Percentiles rank a stretch among this genome's conserved stretches.
Conservation (phyloP, 2,888 invertebrate species). For the Chrysolina oricalcia region DNA sequence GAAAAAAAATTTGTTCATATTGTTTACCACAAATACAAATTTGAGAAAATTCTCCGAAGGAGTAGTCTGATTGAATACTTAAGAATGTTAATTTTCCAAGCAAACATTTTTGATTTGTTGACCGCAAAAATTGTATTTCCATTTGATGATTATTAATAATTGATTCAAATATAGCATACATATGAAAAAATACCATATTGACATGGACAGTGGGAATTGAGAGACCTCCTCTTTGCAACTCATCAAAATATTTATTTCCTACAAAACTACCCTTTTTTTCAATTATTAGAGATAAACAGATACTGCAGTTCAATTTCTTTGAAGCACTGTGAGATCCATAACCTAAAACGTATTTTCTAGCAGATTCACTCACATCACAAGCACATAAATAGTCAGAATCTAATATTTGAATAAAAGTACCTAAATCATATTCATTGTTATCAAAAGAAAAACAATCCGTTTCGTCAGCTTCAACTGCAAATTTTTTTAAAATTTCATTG, state of each 20-base stretch:
- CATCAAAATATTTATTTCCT: constrained; percentile 14
- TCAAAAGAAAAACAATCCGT: not conserved
- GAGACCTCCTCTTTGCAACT: constrained; percentile 6
- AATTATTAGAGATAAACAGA: not conserved
- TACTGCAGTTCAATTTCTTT: not conserved
- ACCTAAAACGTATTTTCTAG: not conserved
- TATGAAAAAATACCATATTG: constrained; percentile 19
- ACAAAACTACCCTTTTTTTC: constrained; percentile 1
- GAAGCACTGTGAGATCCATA: not conserved
- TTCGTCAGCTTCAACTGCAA: not conserved
- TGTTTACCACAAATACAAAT: constrained; percentile 6
- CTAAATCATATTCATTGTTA: not conserved
- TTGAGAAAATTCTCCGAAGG: constrained; percentile 4
- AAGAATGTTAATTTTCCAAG: constrained; percentile 4
- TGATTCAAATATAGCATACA: constrained; percentile 12
- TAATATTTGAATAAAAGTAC: not conserved
- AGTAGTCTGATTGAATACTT: constrained; percentile 18
- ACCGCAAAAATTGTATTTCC: not conserved
- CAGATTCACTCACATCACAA: not conserved
- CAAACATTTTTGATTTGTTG: not conserved
- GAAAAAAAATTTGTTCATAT: not conserved
- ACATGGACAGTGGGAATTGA: not conserved
- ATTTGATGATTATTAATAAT: not conserved
- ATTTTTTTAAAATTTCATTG: not conserved
- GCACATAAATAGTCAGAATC: not conserved